These are phyloP conservation scores for Colossoma macropomum DNA, from an alignment of 2,113 vertebrate species.

Conservation along the genomic window DNA sequence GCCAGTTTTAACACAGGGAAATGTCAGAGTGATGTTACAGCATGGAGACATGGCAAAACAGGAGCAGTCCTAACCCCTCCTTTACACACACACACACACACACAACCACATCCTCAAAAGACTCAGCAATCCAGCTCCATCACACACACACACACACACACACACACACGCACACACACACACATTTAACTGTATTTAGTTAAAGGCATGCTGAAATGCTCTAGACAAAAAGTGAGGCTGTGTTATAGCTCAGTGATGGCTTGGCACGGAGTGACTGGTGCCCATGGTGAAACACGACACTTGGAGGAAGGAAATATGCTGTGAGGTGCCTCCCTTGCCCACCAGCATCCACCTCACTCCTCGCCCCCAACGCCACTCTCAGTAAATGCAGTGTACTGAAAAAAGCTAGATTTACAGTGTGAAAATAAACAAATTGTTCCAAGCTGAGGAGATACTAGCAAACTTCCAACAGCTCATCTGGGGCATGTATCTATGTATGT, in stretches of 20 bases:
- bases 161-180: conserved; percentile 41
- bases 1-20: conserved; percentile 68
- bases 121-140: conserved; percentile 59
- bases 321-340: conserved; percentile 20
- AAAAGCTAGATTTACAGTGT: conserved; percentile 50
- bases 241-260: conserved; percentile 47
- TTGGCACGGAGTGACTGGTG: conserved; percentile 50
- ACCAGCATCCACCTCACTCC: background rate
- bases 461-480: conserved; percentile 36
- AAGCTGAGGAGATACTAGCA: conserved; percentile 40
- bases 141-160: no score
- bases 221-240: conserved; percentile 49
- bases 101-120: conserved; percentile 56
- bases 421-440: conserved; percentile 55
- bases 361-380: conserved; percentile 27
- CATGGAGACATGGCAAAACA: conserved; percentile 61
- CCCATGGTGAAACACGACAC: conserved; percentile 51
- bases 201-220: conserved; percentile 56
- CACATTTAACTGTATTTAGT: conserved; percentile 55
- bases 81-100: conserved; percentile 16
- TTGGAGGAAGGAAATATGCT: conserved; percentile 57
- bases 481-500: background rate
- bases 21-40: conserved; percentile 74
- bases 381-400: conserved; percentile 51
- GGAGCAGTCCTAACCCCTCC: background rate